Evolutionary conservation across 2,888 invertebrate species (phyloP).

Genomic region (Elegia similella): DNA sequence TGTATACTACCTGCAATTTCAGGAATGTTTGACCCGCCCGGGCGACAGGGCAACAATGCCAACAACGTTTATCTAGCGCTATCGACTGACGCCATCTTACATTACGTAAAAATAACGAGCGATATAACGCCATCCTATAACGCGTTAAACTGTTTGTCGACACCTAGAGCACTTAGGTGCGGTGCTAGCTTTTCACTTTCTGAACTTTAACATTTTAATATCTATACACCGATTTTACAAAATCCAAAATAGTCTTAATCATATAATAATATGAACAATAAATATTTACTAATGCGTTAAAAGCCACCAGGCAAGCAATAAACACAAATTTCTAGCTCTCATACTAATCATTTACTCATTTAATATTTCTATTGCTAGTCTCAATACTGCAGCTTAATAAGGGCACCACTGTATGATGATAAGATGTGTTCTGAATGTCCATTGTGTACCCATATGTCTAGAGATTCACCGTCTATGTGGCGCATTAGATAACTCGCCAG

Average conservation of each 20-base stretch:
- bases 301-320: slow-evolving; percentile 8
- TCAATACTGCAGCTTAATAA: slow-evolving; percentile 1
- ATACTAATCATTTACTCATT: not conserved
- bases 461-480: too few species aligned
- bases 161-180: too few species aligned
- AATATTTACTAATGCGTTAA: not conserved
- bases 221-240: not conserved
- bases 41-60: too few species aligned
- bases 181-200: not conserved
- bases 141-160: too few species aligned
- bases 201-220: not conserved
- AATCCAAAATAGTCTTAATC: not conserved
- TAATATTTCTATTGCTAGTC: slow-evolving; percentile 2
- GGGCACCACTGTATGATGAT: not conserved
- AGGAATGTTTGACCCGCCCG: not conserved
- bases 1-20: not conserved
- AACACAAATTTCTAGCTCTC: slow-evolving; percentile 11
- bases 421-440: too few species aligned
- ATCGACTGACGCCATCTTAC: too few species aligned
- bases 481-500: too few species aligned
- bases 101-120: too few species aligned
- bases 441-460: not conserved
- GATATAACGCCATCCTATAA: too few species aligned
- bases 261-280: not conserved
- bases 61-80: too few species aligned